These are phyloP conservation scores for Heteromormyrus szaboi DNA, from an alignment of 2,797 vertebrate species.

Conservation along the genomic window DNA sequence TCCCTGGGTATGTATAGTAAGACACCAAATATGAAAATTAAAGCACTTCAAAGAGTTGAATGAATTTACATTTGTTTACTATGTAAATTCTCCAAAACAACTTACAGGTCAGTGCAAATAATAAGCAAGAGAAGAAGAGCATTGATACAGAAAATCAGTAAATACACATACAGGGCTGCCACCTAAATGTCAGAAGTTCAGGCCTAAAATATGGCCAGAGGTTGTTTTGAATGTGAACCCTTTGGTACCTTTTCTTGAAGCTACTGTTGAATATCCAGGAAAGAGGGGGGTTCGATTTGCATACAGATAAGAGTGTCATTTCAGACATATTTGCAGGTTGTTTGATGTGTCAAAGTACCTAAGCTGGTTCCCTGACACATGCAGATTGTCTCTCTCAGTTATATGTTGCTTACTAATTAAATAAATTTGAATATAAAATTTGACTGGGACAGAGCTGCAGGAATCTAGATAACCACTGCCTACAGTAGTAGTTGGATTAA, in stretches of 20 bases:
- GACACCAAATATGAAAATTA: not conserved
- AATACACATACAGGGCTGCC: not conserved
- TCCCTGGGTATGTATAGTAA: not conserved
- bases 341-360: not conserved
- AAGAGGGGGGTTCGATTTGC: not conserved
- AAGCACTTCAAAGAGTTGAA: not conserved
- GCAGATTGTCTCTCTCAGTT: not conserved
- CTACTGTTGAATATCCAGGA: not conserved
- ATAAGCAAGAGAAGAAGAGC: not conserved
- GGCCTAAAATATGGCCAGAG: not conserved
- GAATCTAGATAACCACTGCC: not conserved
- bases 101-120: not conserved
- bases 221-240: not conserved
- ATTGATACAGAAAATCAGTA: not conserved
- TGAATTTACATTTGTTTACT: not conserved
- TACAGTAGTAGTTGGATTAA: not conserved
- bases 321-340: not conserved
- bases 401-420: not conserved
- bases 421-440: not conserved
- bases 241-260: not conserved
- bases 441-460: not conserved
- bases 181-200: not conserved
- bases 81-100: not conserved
- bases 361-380: not conserved
- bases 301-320: not conserved